Evolutionary conservation across 2,797 vertebrate genomes (phyloP), one percentile per base, ranked within the genome.

Genomic region (Lacerta agilis): DNA sequence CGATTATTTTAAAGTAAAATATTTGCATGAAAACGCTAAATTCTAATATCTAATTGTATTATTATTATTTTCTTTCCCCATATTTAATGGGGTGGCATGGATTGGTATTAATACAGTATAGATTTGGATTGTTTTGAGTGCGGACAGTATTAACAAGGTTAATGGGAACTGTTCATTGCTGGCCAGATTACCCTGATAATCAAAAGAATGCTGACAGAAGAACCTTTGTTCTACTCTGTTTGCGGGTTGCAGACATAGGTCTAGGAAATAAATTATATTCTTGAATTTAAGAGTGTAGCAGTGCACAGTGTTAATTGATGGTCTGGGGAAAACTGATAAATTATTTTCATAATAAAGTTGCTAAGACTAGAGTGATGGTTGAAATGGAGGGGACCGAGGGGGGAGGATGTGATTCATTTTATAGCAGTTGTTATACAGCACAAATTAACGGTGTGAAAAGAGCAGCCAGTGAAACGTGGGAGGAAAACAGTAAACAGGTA

Each of bases 181-280:
- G 79, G 69, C 29, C n/a, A 41, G 33, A 91, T 93, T 92, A 85
- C 41, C 75, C 82, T 86, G 79, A 76, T 86, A 92, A 90, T 92
- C 90, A 91, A 86, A 86, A 94, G 93, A 92, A 87, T 89, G 94
- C 89, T 95, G 94, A 95, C 79, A 3, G 90, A 83, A 92, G 76
- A 80, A 76, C 88, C 38, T 92, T 93, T 92, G 64, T 92, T 93
- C 88, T 7, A 69, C 78, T 61, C 72, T 69, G 87, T 95, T 94
- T 93, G 92, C 86, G 82, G 41, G 87, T 86, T 33, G 33, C 58
- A 55, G 85, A 86, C 91, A 89, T 18, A 87, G 73, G 85, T 17
- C 81, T 86, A 77, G 66, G 0, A 8, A 92, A 94, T 93, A 94
- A 93, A 92, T 93, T 89, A 94, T 0, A 2, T 90, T 91, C 73